Conservation (phyloP, 2,888 invertebrate genomes). For the Poecilobothrus nobilitatus region DNA sequence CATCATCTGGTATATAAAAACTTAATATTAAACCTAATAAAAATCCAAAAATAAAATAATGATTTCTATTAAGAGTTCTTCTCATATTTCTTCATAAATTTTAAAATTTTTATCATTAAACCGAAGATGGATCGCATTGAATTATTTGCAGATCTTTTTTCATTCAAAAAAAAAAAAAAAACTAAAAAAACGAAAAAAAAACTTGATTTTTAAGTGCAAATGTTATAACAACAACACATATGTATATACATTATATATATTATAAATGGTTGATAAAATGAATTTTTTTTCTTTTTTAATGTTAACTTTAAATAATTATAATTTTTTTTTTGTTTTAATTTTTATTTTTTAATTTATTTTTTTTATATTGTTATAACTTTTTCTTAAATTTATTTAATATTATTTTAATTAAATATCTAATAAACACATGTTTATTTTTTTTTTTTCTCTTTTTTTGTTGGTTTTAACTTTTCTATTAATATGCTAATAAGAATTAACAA, state of each 20-base stretch:
- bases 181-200: not conserved
- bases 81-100: slow-evolving; percentile 30
- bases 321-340: not conserved
- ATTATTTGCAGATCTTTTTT: not conserved
- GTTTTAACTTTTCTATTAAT: too few species aligned
- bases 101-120: not conserved
- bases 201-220: not conserved
- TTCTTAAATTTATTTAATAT: too few species aligned
- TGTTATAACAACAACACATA: too few species aligned
- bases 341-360: too few species aligned
- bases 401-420: too few species aligned
- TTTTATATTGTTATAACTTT: too few species aligned
- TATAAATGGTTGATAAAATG: not conserved
- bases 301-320: not conserved
- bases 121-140: not conserved
- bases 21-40: slow-evolving; percentile 39
- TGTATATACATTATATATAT: too few species aligned
- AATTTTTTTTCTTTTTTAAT: not conserved
- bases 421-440: too few species aligned
- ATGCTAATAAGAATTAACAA: too few species aligned
- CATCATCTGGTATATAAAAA: slow-evolving; percentile 39
- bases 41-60: slow-evolving; percentile 41
- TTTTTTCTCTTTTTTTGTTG: too few species aligned
- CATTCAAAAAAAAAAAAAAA: not conserved
- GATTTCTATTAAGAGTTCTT: slow-evolving; percentile 39